phyloP scores from a whole-genome alignment of 1,140 invertebrate species.

The Babylonia areolata region DNA sequence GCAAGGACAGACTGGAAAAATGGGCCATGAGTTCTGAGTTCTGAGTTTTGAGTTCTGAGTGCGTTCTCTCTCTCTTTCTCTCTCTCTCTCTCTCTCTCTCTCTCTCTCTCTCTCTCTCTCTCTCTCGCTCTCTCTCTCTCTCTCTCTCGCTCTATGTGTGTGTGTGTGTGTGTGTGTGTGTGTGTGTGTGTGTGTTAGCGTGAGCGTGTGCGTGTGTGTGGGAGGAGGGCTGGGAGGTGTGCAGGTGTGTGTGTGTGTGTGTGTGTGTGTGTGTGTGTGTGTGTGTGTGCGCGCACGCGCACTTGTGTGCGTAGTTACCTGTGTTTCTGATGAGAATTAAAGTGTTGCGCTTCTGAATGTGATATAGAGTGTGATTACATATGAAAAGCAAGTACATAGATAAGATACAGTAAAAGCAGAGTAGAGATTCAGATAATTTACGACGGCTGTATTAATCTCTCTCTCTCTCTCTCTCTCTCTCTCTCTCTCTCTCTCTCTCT shows the following conservation, averaged over 20 bases:
- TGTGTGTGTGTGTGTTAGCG: too few species aligned
- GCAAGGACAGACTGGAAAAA: too few species aligned
- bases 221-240: too few species aligned
- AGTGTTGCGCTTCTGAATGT: too few species aligned
- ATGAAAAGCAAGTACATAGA: background rate
- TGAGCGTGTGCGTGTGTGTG: too few species aligned
- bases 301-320: background rate
- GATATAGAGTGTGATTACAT: too few species aligned
- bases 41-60: background rate
- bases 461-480: background rate
- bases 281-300: conserved; percentile 1
- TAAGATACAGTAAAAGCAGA: too few species aligned
- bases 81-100: background rate
- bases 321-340: background rate
- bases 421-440: background rate
- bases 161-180: too few species aligned
- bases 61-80: background rate
- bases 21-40: too few species aligned
- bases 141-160: too few species aligned
- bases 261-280: background rate
- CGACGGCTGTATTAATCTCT: too few species aligned
- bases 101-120: background rate
- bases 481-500: background rate
- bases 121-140: background rate
- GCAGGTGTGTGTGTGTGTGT: conserved; percentile 8